These are phyloP conservation scores for Bombus pascuorum DNA, from an alignment of 1,140 invertebrate species.

Conservation along the genomic window DNA sequence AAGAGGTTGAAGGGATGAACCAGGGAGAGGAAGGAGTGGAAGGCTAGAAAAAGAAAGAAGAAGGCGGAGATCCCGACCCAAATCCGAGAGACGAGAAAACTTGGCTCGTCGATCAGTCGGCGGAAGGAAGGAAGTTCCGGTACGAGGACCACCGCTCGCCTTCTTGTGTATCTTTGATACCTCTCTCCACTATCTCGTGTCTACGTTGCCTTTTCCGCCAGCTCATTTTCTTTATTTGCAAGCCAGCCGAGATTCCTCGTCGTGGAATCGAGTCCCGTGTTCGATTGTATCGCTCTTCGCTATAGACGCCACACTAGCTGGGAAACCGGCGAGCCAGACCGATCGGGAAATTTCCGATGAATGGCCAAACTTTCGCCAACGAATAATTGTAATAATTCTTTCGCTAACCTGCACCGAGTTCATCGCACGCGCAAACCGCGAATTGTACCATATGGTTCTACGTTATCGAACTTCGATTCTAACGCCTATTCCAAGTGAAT, in stretches of 20 bases:
- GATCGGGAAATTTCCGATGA: constrained; percentile 22
- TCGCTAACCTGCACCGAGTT: rapidly evolving
- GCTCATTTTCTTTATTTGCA: constrained; percentile 57
- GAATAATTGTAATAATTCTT: not conserved
- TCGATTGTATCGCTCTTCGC: constrained; percentile 38
- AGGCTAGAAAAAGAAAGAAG: constrained; percentile 46
- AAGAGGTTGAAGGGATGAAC: not conserved
- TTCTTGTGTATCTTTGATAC: constrained; percentile 75
- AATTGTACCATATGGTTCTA: not conserved
- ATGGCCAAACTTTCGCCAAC: constrained; percentile 45
- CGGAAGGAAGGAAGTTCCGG: constrained; percentile 79
- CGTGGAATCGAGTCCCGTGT: not conserved
- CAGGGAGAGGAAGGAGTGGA: not conserved
- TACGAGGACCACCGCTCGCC: constrained; percentile 72
- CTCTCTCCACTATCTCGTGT: not conserved
- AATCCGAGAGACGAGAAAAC: constrained; percentile 78
- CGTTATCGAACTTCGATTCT: not conserved
- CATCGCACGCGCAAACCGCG: rapidly evolving
- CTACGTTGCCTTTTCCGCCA: constrained; percentile 13
- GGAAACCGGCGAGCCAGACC: constrained; percentile 29
- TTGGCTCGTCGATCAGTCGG: constrained; percentile 79
- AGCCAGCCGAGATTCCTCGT: constrained; percentile 13
- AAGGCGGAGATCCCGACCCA: constrained; percentile 74
- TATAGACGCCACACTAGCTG: not conserved
- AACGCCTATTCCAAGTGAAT: rapidly evolving